Evolutionary conservation across 2,888 invertebrate genomes (phyloP), one percentile per base, ranked within the genome.

Genomic region (Leuctra nigra): DNA sequence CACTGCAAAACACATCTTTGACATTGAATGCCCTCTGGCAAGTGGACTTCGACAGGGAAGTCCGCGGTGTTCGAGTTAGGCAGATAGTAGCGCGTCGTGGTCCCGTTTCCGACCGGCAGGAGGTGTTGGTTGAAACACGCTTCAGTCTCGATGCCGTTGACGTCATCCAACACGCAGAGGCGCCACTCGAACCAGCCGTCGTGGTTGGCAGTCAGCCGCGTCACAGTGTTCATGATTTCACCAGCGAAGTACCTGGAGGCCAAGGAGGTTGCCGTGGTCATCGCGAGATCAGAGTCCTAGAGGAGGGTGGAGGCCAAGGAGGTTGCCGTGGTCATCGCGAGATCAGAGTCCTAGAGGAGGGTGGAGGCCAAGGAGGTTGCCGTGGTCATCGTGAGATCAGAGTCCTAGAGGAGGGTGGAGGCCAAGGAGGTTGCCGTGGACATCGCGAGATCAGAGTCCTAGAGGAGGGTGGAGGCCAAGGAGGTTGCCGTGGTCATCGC

Each of bases 1-100:
- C 81, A 81, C 56, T 78, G 74, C 2, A 81, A 64, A 0, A 78
- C 76, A 63, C 80, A 80, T 41, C 76, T 76, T 0, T 72, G 61
- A 64, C 80, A 80, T 13, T 64, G 71, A n/a, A 80, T 52, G 2
- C 67, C 69, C 2, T 64, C 23, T 0, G 81, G 80, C 11, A 80
- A 66, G 29, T 62, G 61, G 2, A 75, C 63, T 1, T 58, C 41
- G 2, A 70, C 61, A 13, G 59, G 55, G 53, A 67, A 66, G n/a
- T 64, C 60, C 1, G 66, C 67, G 1, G 58, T 29, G 22, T 64
- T 61, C 6, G 57, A 57, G 4, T 46, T 57, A 0, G 54, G 36
- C 1, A 73, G 63, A 0, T 57, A 35, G 60, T 70, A 71, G 23
- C 59, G 61, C 52, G 63, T 61, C 4, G 64, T 65, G 2, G 33